Base-by-base conservation (phyloP, 2,113 vertebrate species). In the Gorsachius goisagi region DNA sequence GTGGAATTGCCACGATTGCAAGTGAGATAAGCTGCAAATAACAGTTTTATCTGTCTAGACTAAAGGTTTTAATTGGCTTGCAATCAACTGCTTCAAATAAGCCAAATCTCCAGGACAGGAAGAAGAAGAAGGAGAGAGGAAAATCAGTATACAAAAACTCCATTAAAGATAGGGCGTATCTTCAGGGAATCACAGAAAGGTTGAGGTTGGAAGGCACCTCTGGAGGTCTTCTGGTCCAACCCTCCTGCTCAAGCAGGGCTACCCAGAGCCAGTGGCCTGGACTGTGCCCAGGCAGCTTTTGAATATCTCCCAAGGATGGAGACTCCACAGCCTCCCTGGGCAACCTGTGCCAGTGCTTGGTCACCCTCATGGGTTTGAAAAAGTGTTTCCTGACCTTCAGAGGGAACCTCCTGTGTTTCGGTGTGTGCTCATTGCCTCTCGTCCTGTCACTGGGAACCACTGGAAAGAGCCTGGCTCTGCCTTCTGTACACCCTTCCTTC, bases 41-140 rank as follows among this genome's bases (percentile, higher is more conserved):
- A 62, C 35, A 88, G 53, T 85, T 95, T 91, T 96, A 95, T 95
- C 94, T 94, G 92, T 96, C 96, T 95, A 97, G 87, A 93, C 87
- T 94, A 88, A 89, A 95, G 67, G 71, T 95, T 95, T 94, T 89
- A 92, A 92, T 72, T 94, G 89, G 89, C 93, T 89, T 63, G 74
- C 52, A 76, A 55, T 69, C 93, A 91, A 47, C 60, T 69, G 71
- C 74, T 89, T 85, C 84, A 82, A 92, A 82, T 58, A 91, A 82
- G 49, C 58, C 60, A 85, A 69, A 93, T 87, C 58, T 87, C 82
- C 55, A 69, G 49, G 35, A 78, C 64, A 85, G 32, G 41, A 73
- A 88, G 55, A 93, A 26, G 17, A 95, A 89, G 93, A 95, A 84
- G 23, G 35, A 76, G 15, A 80, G 52, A 86, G 17, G 26, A 72